Base-by-base conservation (phyloP, 2,797 vertebrate species). In the Leuciscus waleckii region DNA sequence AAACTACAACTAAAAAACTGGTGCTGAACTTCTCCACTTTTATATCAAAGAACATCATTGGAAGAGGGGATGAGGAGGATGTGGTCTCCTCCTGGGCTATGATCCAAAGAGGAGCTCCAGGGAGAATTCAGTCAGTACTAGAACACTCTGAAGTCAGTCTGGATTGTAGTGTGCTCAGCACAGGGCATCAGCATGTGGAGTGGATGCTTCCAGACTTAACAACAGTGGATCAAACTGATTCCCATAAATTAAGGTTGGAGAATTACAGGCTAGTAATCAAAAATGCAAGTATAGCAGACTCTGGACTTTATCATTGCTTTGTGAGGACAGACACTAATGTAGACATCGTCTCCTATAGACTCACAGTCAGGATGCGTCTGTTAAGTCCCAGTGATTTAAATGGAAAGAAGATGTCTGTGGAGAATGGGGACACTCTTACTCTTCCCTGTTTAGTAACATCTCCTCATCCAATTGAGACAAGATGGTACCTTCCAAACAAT, bases 131-230 rank as follows among this genome's bases (percentile, higher is more conserved):
- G 69, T 87, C 91, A 7, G 93, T 90, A 82, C 84, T 95, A 1
- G 93, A 95, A 43, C 94, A 94, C 23, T 93, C 95, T 65, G 93
- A 93, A 83, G 91, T 94, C 71, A 58, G 37, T 58, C 84, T 96
- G 65, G 89, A 92, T 29, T 96, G 96, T 83, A 90, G 83, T 23
- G 87, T 95, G 54, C 82, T 92, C 58, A 90, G 92, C 14, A 94
- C 94, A 49, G 89, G 92, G 26, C 79, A 91, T 2, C 87, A 91
- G 7, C n/a, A 91, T 16, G 89, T 94, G 51, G 93, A 96, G 73
- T 96, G 96, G 96, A 94, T 96, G 87, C 93, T 94, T 86, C 95
- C 96, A 67, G 95, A 96, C 90, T 89, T 95, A 83, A 93, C 94
- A 5, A 61, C 91, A 43, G 82, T 94, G n/a, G 94, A 96, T 75